Base-by-base conservation (phyloP, 2,797 vertebrate genomes). In the Rhinogobio ventralis region DNA sequence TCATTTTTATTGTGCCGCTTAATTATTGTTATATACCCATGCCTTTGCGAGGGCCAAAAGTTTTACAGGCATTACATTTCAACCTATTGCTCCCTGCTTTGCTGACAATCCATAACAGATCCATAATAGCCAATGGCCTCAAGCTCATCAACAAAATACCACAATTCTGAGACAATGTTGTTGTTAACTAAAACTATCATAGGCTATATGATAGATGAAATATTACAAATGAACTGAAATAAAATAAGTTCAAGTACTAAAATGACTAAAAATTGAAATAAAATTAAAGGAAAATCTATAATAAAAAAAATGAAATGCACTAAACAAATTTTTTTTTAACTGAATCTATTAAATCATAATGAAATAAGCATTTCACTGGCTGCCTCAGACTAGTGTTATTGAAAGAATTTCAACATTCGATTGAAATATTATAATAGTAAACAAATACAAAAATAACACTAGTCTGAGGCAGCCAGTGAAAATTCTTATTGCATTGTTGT, bases 1-100 rank as follows among this genome's bases (percentile, higher is more conserved):
- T 96, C 94, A 95, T 95, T 96, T 95, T 95, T 95, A 95, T 95
- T 95, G 94, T 94, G 91, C 85, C 42, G 88, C 93, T 95, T 95
- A 95, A 95, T 95, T 95, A 95, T 95, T 94, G 94, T 90, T 90
- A 42, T 42, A 42, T 42, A 87, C 75, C 75, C 67, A 7, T 30
- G 67, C 81, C 89, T 89, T 90, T 90, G 86, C 86, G 85, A 80
- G 83, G 93, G 93, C 93, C 92, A 93, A 94, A 94, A 93, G 93
- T 91, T 94, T 94, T 93, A 92, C 91, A 91, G 93, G 90, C 88
- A 91, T 93, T 93, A 94, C 90, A 93, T 94, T 94, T 93, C 93
- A 94, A 94, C 93, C 93, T 93, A 92, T 94, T 91, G 91, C 92
- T 93, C 88, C 39, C 33, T 15, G 74, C 84, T 88, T 89, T 79